Percentiles rank a stretch among this genome's conserved stretches.
Conservation (phyloP, 2,797 vertebrate species). For the Discoglossus pictus region DNA sequence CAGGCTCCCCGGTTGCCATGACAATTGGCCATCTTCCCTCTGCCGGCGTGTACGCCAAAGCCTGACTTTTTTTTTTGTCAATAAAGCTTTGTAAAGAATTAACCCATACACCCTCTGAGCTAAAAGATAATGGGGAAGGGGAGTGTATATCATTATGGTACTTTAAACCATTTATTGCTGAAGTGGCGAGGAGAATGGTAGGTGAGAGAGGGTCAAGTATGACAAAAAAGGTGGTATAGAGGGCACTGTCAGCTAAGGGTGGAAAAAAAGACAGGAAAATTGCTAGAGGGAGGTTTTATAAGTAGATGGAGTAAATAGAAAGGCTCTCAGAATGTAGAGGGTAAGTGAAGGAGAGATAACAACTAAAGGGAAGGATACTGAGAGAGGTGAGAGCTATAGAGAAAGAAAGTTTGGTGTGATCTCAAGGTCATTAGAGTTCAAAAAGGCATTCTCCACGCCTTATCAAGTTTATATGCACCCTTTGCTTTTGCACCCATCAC, state of each 20-base stretch:
- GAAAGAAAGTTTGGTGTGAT: too few species aligned
- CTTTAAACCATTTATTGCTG: too few species aligned
- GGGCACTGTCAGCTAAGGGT: too few species aligned
- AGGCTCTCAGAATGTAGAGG: background rate
- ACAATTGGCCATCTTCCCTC: slow-evolving; percentile 45
- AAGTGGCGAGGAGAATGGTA: background rate
- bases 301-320: too few species aligned
- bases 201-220: background rate
- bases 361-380: too few species aligned
- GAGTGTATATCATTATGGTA: too few species aligned
- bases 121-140: background rate
- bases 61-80: slow-evolving; percentile 41
- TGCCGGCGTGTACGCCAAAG: slow-evolving; percentile 27
- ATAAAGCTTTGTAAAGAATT: slow-evolving; percentile 47
- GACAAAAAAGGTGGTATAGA: background rate
- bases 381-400: too few species aligned
- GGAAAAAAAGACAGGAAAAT: too few species aligned
- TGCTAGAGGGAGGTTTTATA: too few species aligned
- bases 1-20: slow-evolving; percentile 56
- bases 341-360: background rate
- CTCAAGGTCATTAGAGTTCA: too few species aligned
- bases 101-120: slow-evolving; percentile 9
- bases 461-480: background rate
- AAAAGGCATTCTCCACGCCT: too few species aligned
- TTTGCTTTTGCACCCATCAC: background rate